These are phyloP conservation scores for Drosophila subobscura DNA, from an alignment of 1,140 invertebrate genomes.

Conservation along the genomic window DNA sequence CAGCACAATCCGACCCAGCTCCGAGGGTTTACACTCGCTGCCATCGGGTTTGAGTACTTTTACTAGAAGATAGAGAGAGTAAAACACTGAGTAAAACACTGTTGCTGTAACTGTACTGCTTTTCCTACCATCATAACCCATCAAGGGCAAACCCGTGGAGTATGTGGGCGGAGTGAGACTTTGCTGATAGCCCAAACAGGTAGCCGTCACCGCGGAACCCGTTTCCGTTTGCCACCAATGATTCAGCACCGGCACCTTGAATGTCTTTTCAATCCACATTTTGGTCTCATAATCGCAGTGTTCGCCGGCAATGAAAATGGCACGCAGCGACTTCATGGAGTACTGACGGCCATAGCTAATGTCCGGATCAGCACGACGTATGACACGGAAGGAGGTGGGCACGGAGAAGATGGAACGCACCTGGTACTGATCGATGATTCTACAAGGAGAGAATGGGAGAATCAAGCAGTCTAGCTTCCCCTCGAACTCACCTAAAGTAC, in stretches of 20 bases:
- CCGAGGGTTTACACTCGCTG: slow-evolving; percentile 86
- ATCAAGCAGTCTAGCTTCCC: background rate
- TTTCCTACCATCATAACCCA: slow-evolving; percentile 92
- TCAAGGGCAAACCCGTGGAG: slow-evolving; percentile 90
- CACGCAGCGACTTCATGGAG: slow-evolving; percentile 89
- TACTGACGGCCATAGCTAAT: slow-evolving; percentile 88
- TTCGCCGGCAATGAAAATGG: slow-evolving; percentile 95
- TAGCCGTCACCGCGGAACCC: slow-evolving; percentile 93
- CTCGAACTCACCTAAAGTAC: slow-evolving; percentile 86
- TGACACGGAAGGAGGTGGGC: slow-evolving; percentile 93
- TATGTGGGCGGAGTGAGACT: slow-evolving; percentile 86
- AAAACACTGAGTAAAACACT: background rate
- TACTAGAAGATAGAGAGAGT: slow-evolving; percentile 85
- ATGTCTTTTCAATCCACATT: slow-evolving; percentile 91
- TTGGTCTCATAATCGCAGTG: slow-evolving; percentile 96
- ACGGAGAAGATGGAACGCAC: slow-evolving; percentile 94
- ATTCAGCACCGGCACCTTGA: slow-evolving; percentile 94
- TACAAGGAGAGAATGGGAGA: slow-evolving; percentile 65
- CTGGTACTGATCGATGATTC: slow-evolving; percentile 93
- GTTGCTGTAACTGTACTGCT: background rate
- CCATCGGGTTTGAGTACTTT: slow-evolving; percentile 89
- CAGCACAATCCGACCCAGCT: slow-evolving; percentile 92
- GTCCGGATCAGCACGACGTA: slow-evolving; percentile 90
- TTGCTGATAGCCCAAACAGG: slow-evolving; percentile 90
- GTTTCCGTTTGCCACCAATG: slow-evolving; percentile 99